Evolutionary conservation across 2,888 invertebrate genomes (phyloP).

Genomic region (Colostygia pectinataria): DNA sequence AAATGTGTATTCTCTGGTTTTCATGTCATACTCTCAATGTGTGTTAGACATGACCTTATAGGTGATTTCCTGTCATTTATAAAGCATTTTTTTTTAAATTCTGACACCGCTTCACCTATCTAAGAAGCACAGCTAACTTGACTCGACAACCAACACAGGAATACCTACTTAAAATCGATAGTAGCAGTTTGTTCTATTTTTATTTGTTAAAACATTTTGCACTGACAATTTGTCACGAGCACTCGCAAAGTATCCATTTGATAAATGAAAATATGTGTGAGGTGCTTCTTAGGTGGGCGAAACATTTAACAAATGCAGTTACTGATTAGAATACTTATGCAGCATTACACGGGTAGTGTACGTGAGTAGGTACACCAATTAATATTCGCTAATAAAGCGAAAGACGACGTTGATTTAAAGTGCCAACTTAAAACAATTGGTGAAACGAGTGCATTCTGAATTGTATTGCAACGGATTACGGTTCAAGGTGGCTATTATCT

Average conservation of each 20-base stretch:
- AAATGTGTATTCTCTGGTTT: background rate
- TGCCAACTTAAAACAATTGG: slow-evolving; percentile 10
- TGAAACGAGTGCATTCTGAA: background rate
- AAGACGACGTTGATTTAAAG: slow-evolving; percentile 15
- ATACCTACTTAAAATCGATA: too few relatives aligned
- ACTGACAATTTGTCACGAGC: too few relatives aligned
- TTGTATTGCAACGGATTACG: slow-evolving; percentile 7
- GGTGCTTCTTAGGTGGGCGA: too few relatives aligned
- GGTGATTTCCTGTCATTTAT: slow-evolving; percentile 16
- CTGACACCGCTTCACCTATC: background rate
- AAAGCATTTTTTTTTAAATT: slow-evolving; percentile 8
- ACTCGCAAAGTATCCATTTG: too few relatives aligned
- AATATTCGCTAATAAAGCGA: slow-evolving; percentile 17
- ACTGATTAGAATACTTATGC: slow-evolving; percentile 11
- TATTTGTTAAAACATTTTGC: too few relatives aligned
- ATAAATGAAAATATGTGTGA: too few relatives aligned
- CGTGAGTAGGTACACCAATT: slow-evolving; percentile 2
- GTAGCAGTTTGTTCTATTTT: too few relatives aligned
- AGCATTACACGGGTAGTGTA: slow-evolving; percentile 9
- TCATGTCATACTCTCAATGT: slow-evolving; percentile 2
- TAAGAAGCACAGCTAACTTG: too few relatives aligned
- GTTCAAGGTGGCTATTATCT: slow-evolving; percentile 9
- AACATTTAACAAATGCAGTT: too few relatives aligned
- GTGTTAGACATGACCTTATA: background rate
- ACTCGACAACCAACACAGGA: too few relatives aligned